phyloP scores from a whole-genome alignment of 2,888 invertebrate species.

The Tachina fera region DNA sequence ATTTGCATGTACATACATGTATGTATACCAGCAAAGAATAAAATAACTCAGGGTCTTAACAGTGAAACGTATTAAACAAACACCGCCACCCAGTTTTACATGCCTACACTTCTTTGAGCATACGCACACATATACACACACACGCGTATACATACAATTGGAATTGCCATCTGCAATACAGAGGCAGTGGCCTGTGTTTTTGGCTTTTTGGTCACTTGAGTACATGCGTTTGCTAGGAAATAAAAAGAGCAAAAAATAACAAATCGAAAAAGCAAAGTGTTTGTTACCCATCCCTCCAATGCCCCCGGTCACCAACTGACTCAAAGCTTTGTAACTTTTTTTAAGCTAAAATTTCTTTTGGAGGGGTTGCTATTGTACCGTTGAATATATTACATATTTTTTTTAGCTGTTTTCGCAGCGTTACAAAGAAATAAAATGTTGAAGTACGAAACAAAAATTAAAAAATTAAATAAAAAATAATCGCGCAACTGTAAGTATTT shows the following conservation, averaged over 20 bases:
- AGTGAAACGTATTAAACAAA: conserved; percentile 64
- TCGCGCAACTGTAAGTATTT: conserved; percentile 66
- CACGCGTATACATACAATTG: not conserved
- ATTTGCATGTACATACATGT: too few relatives aligned
- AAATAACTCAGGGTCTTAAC: conserved; percentile 69
- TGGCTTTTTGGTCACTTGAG: conserved; percentile 69
- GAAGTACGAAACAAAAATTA: conserved; percentile 23
- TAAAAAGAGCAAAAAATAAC: not conserved
- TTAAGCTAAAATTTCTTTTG: conserved; percentile 22
- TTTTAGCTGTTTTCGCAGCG: conserved; percentile 41
- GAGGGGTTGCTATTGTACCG: not conserved
- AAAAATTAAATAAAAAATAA: conserved; percentile 24
- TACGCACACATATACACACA: not conserved
- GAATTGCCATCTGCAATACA: conserved; percentile 37
- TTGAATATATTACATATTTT: conserved; percentile 47
- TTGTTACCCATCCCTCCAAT: conserved; percentile 44
- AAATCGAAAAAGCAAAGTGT: conserved; percentile 54
- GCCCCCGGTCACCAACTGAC: conserved; percentile 25
- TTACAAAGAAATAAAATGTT: conserved; percentile 31
- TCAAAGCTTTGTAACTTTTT: conserved; percentile 53
- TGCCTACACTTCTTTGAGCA: not conserved
- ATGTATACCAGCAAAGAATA: conserved; percentile 24
- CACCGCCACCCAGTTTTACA: conserved; percentile 38
- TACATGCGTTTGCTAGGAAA: conserved; percentile 58
- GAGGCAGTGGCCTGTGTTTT: conserved; percentile 61